Evolutionary conservation across 1,140 invertebrate species (phyloP).

Genomic region (Drosophila nigromelanica): DNA sequence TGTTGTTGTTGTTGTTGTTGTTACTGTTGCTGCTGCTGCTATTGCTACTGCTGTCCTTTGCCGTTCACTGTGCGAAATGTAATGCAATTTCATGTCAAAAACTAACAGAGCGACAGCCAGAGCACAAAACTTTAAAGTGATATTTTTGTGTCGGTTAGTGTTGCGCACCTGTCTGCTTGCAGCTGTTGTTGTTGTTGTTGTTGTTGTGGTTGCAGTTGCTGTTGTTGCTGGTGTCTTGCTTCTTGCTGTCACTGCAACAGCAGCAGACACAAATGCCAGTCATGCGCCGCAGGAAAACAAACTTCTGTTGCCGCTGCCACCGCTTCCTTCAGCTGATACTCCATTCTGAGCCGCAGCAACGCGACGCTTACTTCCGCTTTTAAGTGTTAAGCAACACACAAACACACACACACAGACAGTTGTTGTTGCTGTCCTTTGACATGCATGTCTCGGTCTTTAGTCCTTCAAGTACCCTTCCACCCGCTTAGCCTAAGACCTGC

Average conservation of each 20-base stretch:
- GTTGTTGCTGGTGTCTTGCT: constrained; percentile 32
- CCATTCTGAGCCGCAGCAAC: constrained; percentile 62
- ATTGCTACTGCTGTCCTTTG: constrained; percentile 19
- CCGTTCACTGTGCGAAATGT: constrained; percentile 66
- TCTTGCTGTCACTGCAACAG: constrained; percentile 64
- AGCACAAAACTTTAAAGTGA: constrained; percentile 76
- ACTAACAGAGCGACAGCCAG: constrained; percentile 74
- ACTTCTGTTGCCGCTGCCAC: constrained; percentile 58
- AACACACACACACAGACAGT: constrained; percentile 30
- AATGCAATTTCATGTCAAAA: constrained; percentile 81
- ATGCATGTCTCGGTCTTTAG: constrained; percentile 77
- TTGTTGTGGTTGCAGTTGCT: constrained; percentile 21
- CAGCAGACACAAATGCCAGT: constrained; percentile 65
- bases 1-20: constrained; percentile 1
- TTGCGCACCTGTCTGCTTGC: constrained; percentile 60
- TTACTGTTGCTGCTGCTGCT: background rate
- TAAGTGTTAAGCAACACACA: constrained; percentile 76
- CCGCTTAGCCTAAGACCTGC: constrained; percentile 8
- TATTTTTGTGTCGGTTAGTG: constrained; percentile 77
- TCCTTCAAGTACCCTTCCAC: constrained; percentile 10
- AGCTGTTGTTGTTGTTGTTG: constrained; percentile 26
- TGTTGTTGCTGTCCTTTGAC: constrained; percentile 71
- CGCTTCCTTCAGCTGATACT: constrained; percentile 25
- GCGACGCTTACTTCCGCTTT: constrained; percentile 78
- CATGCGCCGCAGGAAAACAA: constrained; percentile 78